These are phyloP conservation scores for Saccopteryx leptura DNA, from an alignment of 2,113 vertebrate genomes.

Conservation along the genomic window DNA sequence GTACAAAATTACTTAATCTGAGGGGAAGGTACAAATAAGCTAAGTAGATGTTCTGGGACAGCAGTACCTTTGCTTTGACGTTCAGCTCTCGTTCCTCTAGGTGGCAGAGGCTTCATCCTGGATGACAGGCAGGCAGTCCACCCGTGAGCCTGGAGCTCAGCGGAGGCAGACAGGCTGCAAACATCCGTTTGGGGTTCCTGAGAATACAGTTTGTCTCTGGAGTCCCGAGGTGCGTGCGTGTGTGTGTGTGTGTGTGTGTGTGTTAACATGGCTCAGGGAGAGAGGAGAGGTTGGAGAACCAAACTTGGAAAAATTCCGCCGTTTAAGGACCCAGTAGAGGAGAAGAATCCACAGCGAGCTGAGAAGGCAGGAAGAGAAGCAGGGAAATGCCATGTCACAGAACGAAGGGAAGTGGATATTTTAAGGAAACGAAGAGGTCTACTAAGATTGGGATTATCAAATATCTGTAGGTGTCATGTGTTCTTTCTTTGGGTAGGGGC, in stretches of 20 bases:
- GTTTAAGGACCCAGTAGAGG: not conserved
- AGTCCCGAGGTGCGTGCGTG: not conserved
- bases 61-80: not conserved
- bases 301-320: not conserved
- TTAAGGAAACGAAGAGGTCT: not conserved
- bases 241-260: too few species aligned
- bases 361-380: not conserved
- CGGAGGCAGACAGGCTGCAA: not conserved
- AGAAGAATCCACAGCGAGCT: not conserved
- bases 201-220: not conserved
- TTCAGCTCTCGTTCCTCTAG: not conserved
- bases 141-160: not conserved
- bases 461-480: not conserved
- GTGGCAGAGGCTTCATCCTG: not conserved
- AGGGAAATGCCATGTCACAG: not conserved
- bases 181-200: not conserved
- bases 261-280: not conserved
- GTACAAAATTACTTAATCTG: not conserved
- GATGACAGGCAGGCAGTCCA: not conserved
- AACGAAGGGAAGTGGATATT: not conserved
- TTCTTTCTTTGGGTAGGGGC: not conserved
- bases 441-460: slow-evolving; percentile 24
- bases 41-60: not conserved
- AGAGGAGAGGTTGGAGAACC: not conserved
- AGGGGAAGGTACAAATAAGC: not conserved